Evolutionary conservation across 2,888 invertebrate genomes (phyloP), one percentile per base, ranked within the genome.

Genomic region (Sminthurides aquaticus): DNA sequence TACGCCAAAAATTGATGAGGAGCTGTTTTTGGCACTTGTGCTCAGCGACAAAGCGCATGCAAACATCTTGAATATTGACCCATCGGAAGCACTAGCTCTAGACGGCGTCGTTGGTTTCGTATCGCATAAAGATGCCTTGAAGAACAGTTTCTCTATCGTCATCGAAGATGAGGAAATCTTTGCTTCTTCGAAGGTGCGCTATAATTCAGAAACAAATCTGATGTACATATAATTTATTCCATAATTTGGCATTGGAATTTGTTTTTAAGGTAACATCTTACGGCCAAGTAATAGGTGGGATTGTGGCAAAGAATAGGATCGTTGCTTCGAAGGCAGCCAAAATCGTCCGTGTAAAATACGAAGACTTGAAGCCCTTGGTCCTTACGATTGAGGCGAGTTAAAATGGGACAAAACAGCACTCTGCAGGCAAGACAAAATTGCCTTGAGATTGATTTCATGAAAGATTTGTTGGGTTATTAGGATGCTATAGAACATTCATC

Each of bases 21-120:
- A 96, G 78, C 80, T 94, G 1, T 62, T 52, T 15, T n/a, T 66
- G 55, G 56, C 55, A 3, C 83, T 90, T 60, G 93, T 96, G 0
- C 75, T 87, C 0, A 93, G 94, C 75, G 86, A 86, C 0, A 87
- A 85, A 79, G 85, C 95, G 0, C 88, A 91, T 76, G 96, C 95
- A 0, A 87, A 86, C 73, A 84, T 96, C 62, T 43, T 87, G 2
- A 85, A 82, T 5, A 83, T 96, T 0, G 89, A 96, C 78, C 80
- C 88, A 0, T 78, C 83, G 1, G 83, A 85, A 76, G 94, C 94
- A 0, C 78, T 95, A 65, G 79, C 81, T 2, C 76, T 87, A 76
- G 83, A 86, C 3, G 95, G 94, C 0, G 94, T 95, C 0, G 84
- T 87, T 22, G 89, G 86, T 24, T 91, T 88, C 78, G 86, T 86